Percentiles rank a stretch among this genome's conserved stretches.
Conservation (phyloP, 1,140 invertebrate species). For the Trinorchestia longiramus region DNA sequence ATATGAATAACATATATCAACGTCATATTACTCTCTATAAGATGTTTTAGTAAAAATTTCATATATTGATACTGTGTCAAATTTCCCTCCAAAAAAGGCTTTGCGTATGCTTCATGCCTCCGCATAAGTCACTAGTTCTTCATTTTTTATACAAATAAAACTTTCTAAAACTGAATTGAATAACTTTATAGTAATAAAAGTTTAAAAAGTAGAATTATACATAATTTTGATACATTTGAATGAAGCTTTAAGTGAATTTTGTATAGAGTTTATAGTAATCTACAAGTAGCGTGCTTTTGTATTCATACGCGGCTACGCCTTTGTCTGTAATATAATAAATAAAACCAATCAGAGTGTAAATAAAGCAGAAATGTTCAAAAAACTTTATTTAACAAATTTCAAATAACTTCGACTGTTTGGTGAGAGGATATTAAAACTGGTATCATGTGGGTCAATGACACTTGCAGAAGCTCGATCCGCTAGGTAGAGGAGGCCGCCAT, state of each 20-base stretch:
- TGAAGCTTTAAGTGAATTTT: background rate
- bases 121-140: background rate
- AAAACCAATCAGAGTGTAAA: background rate
- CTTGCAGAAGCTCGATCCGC: background rate
- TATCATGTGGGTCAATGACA: slow-evolving; percentile 39
- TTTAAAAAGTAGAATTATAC: background rate
- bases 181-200: background rate
- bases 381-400: background rate
- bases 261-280: background rate
- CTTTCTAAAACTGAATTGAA: background rate
- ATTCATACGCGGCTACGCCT: slow-evolving; percentile 20
- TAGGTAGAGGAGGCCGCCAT: slow-evolving; percentile 49
- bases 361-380: background rate
- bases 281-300: background rate
- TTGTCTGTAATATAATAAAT: background rate
- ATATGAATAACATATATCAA: no score
- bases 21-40: no score
- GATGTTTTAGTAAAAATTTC: no score
- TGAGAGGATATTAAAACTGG: background rate
- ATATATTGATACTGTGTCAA: background rate
- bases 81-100: background rate
- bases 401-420: background rate
- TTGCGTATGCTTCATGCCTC: background rate
- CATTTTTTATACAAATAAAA: background rate
- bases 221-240: background rate